phyloP scores from a whole-genome alignment of 2,888 invertebrate species.

The Ophion ventricosus region DNA sequence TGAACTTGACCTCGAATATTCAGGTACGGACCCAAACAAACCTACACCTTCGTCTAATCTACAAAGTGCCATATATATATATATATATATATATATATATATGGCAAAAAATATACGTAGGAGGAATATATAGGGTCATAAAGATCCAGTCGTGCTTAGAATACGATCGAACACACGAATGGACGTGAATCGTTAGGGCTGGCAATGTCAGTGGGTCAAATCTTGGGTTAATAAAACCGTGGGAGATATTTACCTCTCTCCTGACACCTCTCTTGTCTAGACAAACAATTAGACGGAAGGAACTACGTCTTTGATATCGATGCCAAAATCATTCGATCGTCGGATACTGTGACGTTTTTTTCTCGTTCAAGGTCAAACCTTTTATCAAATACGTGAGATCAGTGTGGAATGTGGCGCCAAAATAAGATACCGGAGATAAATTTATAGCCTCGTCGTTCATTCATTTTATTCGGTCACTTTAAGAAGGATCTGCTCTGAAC shows the following conservation, averaged over 20 bases:
- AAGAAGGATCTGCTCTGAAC: too few species aligned
- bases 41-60: background rate
- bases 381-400: background rate
- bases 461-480: background rate
- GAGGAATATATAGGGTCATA: background rate
- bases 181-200: slow-evolving; percentile 53
- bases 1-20: background rate
- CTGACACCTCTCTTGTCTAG: slow-evolving; percentile 21
- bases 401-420: background rate
- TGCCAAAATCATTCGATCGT: background rate
- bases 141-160: slow-evolving; percentile 53
- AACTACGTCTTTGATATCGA: slow-evolving; percentile 36
- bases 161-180: slow-evolving; percentile 58
- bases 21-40: background rate
- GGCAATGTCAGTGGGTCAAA: slow-evolving; percentile 67
- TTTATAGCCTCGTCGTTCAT: background rate
- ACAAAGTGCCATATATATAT: background rate
- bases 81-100: too few species aligned
- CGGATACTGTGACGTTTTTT: background rate
- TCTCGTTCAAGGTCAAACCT: background rate
- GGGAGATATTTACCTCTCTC: slow-evolving; percentile 27
- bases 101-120: background rate
- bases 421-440: background rate
- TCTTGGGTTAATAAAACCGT: slow-evolving; percentile 46
- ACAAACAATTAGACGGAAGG: slow-evolving; percentile 49